phyloP scores from a whole-genome alignment of 2,113 vertebrate species.

The Eublepharis macularius region DNA sequence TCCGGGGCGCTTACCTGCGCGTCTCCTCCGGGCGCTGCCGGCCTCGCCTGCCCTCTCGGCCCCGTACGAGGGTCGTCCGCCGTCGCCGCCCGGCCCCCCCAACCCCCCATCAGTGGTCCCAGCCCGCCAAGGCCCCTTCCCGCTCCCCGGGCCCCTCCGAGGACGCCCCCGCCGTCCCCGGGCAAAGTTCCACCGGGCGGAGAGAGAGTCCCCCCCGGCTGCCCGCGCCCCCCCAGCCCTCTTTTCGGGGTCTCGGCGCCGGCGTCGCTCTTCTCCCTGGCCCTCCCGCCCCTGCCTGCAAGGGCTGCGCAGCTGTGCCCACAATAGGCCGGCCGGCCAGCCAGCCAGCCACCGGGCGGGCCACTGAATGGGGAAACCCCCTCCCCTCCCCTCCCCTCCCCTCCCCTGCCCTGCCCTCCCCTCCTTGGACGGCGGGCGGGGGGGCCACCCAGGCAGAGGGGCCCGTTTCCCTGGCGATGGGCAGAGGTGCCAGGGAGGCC shows the following conservation, averaged over 20 bases:
- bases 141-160: not conserved
- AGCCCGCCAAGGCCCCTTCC: not conserved
- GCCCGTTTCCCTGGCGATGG: not conserved
- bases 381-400: slow-evolving; percentile 1
- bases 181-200: too few relatives aligned
- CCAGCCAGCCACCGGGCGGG: too few relatives aligned
- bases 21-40: too few relatives aligned
- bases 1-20: too few relatives aligned
- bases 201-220: not conserved
- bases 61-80: too few relatives aligned
- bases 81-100: too few relatives aligned
- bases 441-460: slow-evolving; percentile 21
- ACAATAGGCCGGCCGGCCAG: slow-evolving; percentile 38
- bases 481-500: not conserved
- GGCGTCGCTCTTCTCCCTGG: not conserved
- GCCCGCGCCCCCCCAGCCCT: too few relatives aligned
- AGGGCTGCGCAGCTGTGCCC: slow-evolving; percentile 15
- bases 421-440: too few relatives aligned
- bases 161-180: not conserved
- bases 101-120: not conserved
- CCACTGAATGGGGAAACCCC: not conserved
- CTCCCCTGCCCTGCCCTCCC: slow-evolving; percentile 16
- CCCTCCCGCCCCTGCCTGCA: not conserved
- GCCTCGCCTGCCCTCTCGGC: too few relatives aligned
- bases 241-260: not conserved